Percentiles rank a stretch among this genome's conserved stretches.
Conservation (phyloP, 2,888 invertebrate genomes). For the Reticulitermes lucifugus region DNA sequence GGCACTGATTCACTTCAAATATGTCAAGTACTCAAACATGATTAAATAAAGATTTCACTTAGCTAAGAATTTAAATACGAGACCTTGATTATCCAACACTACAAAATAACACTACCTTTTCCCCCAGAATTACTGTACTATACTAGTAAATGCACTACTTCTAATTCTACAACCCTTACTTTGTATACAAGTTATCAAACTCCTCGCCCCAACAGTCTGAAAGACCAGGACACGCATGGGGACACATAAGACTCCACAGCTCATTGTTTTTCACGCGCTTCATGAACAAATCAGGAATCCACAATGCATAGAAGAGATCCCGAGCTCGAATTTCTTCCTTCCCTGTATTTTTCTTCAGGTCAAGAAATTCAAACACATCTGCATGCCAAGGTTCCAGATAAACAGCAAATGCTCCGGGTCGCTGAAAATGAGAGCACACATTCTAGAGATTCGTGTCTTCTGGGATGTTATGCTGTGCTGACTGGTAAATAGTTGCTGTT, state of each 20-base stretch:
- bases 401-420: constrained; percentile 97
- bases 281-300: constrained; percentile 99
- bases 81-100: too few species aligned
- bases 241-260: constrained; percentile 97
- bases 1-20: too few species aligned
- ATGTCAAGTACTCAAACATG: too few species aligned
- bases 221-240: constrained; percentile 91
- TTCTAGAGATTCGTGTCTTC: too few species aligned
- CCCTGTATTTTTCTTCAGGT: constrained; percentile 94
- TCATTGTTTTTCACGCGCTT: constrained; percentile 86
- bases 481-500: too few species aligned
- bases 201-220: constrained; percentile 95
- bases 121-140: too few species aligned
- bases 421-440: constrained; percentile 59
- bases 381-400: constrained; percentile 99
- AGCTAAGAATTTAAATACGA: too few species aligned
- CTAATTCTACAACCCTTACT: constrained; percentile 62
- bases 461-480: too few species aligned
- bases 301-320: constrained; percentile 95
- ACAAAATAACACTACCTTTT: too few species aligned
- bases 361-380: constrained; percentile 94
- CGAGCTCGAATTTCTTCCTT: constrained; percentile 95
- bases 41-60: too few species aligned
- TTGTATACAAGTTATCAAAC: constrained; percentile 88
- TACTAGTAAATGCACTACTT: too few species aligned